Evolutionary conservation across 2,113 vertebrate species (phyloP).

Genomic region (Caretta caretta): DNA sequence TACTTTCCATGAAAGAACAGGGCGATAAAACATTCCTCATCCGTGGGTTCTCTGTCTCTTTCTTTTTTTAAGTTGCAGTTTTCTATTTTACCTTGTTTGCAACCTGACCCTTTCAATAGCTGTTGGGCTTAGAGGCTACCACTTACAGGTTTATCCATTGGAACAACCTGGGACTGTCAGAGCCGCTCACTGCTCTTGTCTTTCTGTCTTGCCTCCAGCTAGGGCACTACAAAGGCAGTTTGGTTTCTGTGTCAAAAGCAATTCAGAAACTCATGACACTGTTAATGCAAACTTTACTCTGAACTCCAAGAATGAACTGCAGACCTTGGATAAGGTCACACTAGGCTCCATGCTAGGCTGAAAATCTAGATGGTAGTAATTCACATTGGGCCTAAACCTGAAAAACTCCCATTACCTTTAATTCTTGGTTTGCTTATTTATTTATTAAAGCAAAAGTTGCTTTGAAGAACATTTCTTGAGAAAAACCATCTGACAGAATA

Average conservation of each 20-base stretch:
- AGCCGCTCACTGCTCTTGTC: not conserved
- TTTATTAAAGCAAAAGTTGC: not conserved
- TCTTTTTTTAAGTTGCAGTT: not conserved
- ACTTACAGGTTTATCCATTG: not conserved
- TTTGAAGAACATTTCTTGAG: not conserved
- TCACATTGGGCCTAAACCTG: accelerated
- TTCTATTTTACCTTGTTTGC: not conserved
- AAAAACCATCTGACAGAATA: not conserved
- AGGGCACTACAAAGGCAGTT: not conserved
- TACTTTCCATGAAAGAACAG: not conserved
- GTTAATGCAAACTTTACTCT: not conserved
- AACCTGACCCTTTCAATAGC: not conserved
- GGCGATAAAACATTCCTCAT: not conserved
- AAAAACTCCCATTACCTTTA: not conserved
- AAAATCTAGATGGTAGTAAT: not conserved
- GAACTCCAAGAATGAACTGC: not conserved
- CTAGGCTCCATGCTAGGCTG: not conserved
- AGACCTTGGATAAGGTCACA: not conserved
- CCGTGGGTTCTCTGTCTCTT: accelerated
- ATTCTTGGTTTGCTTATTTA: not conserved
- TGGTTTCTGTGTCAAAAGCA: not conserved
- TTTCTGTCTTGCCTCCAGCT: not conserved
- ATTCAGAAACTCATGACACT: accelerated
- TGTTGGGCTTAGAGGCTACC: not conserved
- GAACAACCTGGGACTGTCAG: not conserved